Evolutionary conservation across 2,888 invertebrate genomes (phyloP).

Genomic region (Watsonalla binaria): DNA sequence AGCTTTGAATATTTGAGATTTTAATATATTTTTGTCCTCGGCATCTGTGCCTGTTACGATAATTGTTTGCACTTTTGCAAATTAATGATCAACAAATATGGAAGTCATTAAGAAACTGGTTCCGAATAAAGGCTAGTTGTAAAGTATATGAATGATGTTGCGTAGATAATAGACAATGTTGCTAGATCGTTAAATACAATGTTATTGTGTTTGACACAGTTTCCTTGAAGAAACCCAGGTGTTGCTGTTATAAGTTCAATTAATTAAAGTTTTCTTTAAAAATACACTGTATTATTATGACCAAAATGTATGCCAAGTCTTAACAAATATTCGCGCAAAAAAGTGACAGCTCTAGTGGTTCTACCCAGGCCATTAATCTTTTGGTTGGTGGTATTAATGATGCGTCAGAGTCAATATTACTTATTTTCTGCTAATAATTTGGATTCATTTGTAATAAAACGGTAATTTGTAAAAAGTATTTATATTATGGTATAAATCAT

Average conservation of each 20-base stretch:
- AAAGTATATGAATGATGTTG: background rate
- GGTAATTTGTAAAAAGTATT: constrained; percentile 14
- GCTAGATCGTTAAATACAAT: background rate
- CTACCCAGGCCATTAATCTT: background rate
- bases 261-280: background rate
- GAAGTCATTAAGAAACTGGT: background rate
- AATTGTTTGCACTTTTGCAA: background rate
- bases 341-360: background rate
- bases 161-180: background rate
- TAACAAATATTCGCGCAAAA: background rate
- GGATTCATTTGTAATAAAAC: constrained; percentile 13
- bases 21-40: no score
- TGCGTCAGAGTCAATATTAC: background rate
- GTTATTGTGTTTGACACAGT: background rate
- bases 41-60: no score
- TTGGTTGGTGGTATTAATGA: background rate
- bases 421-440: constrained; percentile 4
- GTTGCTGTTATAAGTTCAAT: background rate
- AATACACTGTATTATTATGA: background rate
- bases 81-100: background rate
- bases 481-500: constrained; percentile 31
- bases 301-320: background rate
- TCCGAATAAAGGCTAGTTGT: background rate
- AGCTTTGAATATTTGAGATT: no score
- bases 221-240: background rate